Conservation (phyloP, 1,140 invertebrate species). For the Drosophila chauvacae region DNA sequence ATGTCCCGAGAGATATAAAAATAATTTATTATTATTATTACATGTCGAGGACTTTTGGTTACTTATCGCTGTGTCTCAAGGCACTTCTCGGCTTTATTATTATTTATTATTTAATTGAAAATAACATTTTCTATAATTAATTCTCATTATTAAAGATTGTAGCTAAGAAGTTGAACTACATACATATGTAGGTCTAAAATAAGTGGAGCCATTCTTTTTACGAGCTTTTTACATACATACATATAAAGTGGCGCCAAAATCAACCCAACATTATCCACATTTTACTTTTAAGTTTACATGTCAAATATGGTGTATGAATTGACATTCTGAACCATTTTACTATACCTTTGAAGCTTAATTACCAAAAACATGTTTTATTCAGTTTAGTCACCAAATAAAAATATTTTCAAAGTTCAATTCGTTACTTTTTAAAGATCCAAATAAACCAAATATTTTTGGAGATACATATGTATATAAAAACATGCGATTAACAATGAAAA, state of each 20-base stretch:
- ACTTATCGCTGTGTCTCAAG: too few relatives aligned
- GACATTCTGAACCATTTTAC: neutral
- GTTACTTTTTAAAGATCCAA: neutral
- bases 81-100: too few relatives aligned
- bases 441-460: neutral
- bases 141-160: too few relatives aligned
- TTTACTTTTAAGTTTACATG: neutral
- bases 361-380: neutral
- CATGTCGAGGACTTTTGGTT: too few relatives aligned
- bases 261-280: neutral
- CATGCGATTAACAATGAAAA: neutral
- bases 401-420: neutral
- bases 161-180: neutral
- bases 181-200: neutral
- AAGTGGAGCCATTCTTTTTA: neutral
- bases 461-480: neutral
- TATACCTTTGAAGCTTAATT: neutral
- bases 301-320: neutral
- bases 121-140: too few relatives aligned
- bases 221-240: neutral
- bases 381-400: constrained; percentile 4
- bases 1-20: too few relatives aligned
- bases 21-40: too few relatives aligned
- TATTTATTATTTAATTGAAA: too few relatives aligned
- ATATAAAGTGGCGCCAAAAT: neutral